These are phyloP conservation scores for Melolontha melolontha DNA, from an alignment of 2,888 invertebrate species.

Conservation along the genomic window DNA sequence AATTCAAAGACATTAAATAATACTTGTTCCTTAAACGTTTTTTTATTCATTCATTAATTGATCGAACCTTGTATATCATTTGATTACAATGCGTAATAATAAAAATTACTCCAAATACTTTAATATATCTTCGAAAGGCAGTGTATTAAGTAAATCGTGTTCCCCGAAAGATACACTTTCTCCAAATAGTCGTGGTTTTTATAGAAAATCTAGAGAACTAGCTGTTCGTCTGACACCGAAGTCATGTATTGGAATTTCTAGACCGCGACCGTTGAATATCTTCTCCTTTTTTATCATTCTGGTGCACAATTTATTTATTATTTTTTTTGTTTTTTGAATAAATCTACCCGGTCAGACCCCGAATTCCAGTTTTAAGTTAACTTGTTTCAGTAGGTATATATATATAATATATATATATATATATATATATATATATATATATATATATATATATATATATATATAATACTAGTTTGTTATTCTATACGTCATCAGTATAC, in stretches of 20 bases:
- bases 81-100: too few species aligned
- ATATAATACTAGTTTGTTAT: too few species aligned
- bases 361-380: constrained; percentile 19
- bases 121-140: background rate
- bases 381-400: constrained; percentile 24
- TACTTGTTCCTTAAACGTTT: too few species aligned
- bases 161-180: constrained; percentile 13
- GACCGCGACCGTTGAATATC: constrained; percentile 19
- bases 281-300: constrained; percentile 7
- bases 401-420: too few species aligned
- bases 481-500: too few species aligned
- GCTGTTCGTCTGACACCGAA: constrained; percentile 21
- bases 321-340: constrained; percentile 1
- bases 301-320: constrained; percentile 20
- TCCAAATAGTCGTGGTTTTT: constrained; percentile 1
- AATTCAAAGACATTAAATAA: too few species aligned
- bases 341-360: constrained; percentile 6
- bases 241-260: constrained; percentile 19
- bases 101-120: too few species aligned
- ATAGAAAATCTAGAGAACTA: constrained; percentile 3
- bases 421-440: too few species aligned
- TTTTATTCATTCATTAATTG: too few species aligned
- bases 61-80: too few species aligned
- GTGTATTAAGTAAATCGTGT: constrained; percentile 2
- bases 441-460: too few species aligned